Conservation (phyloP, 2,113 vertebrate species). For the Stictonetta naevosa region DNA sequence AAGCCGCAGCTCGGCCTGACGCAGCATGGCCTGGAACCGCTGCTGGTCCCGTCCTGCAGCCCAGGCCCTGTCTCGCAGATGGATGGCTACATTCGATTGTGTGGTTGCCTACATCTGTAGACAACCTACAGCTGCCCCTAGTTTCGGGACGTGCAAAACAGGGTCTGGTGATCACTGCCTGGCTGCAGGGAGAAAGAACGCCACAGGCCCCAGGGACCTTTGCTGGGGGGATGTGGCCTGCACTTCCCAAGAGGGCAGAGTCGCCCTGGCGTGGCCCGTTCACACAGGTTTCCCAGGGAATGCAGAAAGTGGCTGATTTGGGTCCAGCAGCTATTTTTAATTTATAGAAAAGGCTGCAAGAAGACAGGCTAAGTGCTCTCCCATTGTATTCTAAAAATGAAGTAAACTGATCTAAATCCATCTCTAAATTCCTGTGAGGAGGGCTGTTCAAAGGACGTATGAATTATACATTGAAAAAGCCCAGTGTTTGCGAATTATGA, state of each 20-base stretch:
- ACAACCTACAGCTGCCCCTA: no score
- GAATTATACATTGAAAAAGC: slow-evolving; percentile 62
- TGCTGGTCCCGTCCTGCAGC: neutral
- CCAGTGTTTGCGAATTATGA: neutral
- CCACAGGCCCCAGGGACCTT: neutral
- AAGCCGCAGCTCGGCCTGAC: neutral
- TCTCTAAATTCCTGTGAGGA: slow-evolving; percentile 46
- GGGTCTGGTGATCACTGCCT: neutral
- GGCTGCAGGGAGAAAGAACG: neutral
- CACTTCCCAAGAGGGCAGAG: neutral
- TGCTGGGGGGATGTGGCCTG: neutral
- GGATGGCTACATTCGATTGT: neutral
- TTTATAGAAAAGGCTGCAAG: slow-evolving; percentile 12
- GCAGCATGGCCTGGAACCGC: neutral
- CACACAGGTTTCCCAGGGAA: neutral
- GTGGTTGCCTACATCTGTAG: neutral
- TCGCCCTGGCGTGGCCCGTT: neutral
- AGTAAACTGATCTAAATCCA: slow-evolving; percentile 54
- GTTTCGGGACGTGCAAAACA: neutral
- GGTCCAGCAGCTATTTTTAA: slow-evolving; percentile 57
- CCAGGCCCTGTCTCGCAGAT: neutral
- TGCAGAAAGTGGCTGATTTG: neutral
- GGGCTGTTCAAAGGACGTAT: slow-evolving; percentile 37
- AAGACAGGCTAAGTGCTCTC: slow-evolving; percentile 42
- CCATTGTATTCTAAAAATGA: slow-evolving; percentile 49